Conservation (phyloP, 2,113 vertebrate genomes). For the Hylia prasina region DNA sequence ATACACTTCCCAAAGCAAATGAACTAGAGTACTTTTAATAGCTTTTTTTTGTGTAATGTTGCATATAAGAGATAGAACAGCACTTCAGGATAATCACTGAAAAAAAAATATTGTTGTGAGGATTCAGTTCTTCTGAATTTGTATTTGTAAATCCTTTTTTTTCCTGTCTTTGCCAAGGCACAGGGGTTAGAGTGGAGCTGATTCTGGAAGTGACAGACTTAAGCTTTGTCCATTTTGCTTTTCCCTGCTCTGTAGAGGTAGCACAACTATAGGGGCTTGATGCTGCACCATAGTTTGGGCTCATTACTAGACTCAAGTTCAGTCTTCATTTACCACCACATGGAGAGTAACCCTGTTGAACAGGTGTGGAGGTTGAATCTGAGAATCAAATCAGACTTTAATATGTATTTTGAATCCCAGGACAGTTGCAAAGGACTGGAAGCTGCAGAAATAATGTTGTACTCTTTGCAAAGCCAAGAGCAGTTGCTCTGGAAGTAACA, state of each 20-base stretch:
- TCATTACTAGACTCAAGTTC: background rate
- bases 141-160: background rate
- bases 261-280: background rate
- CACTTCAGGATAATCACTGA: background rate
- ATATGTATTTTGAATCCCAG: background rate
- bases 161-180: background rate
- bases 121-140: background rate
- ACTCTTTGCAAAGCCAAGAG: background rate
- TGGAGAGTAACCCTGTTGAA: background rate
- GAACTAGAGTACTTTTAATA: background rate
- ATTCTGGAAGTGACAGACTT: background rate
- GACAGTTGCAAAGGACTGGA: background rate
- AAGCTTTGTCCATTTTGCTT: background rate
- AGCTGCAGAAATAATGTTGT: background rate
- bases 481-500: background rate
- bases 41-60: slow-evolving; percentile 10
- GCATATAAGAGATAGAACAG: background rate
- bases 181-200: slow-evolving; percentile 10
- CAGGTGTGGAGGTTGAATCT: background rate
- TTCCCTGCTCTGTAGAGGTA: background rate
- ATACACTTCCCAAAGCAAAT: slow-evolving; percentile 43
- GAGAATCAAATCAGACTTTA: background rate
- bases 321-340: background rate
- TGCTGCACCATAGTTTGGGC: background rate
- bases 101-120: background rate